Evolutionary conservation across 2,113 vertebrate genomes (phyloP).

Genomic region (Turnix velox): DNA sequence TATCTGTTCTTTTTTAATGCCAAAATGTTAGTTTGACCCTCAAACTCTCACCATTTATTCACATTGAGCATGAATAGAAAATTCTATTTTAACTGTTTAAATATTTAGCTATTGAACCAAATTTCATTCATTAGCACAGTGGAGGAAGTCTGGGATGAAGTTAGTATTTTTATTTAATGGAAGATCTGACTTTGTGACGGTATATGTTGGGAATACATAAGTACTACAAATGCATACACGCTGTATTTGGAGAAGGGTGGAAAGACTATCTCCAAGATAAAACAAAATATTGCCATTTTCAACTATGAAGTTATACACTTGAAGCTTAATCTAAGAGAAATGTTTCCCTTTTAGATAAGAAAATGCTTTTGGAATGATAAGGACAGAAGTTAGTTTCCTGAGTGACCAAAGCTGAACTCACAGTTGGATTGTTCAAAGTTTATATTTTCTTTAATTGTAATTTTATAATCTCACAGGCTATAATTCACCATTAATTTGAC

Average conservation of each 20-base stretch:
- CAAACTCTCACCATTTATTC: background rate
- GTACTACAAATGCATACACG: background rate
- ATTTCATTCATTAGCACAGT: background rate
- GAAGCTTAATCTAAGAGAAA: conserved; percentile 12
- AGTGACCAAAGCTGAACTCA: conserved; percentile 40
- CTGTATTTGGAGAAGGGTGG: background rate
- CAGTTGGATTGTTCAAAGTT: background rate
- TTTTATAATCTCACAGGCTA: conserved; percentile 50
- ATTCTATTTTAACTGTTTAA: background rate
- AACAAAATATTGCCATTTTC: conserved; percentile 51
- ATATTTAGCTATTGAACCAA: background rate
- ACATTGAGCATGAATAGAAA: background rate
- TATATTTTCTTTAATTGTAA: conserved; percentile 38
- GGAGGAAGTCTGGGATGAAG: background rate
- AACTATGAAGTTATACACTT: conserved; percentile 1
- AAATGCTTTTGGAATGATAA: conserved; percentile 61
- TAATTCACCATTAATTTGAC: conserved; percentile 47
- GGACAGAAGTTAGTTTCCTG: conserved; percentile 33
- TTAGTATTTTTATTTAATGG: background rate
- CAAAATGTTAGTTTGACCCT: background rate
- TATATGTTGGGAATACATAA: background rate
- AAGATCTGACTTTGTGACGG: background rate
- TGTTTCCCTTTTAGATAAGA: conserved; percentile 48
- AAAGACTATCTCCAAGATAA: background rate
- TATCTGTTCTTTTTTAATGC: background rate